These are phyloP conservation scores for Hyperopisus bebe DNA, from an alignment of 2,113 vertebrate species.

Conservation along the genomic window DNA sequence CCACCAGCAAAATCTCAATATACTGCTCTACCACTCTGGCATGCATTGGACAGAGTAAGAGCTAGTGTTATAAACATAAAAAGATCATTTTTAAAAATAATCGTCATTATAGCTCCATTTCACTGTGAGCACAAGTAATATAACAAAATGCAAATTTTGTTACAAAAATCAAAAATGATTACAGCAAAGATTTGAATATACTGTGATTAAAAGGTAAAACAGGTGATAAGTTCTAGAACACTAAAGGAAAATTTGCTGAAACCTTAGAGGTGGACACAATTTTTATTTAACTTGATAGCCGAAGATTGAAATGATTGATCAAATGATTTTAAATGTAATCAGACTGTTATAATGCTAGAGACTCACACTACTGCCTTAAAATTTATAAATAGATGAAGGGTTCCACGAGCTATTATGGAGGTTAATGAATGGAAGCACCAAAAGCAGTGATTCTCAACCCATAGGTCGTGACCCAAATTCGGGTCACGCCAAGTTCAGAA, in stretches of 20 bases:
- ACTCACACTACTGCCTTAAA: too few relatives aligned
- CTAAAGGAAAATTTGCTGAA: background rate
- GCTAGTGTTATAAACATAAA: background rate
- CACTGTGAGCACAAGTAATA: background rate
- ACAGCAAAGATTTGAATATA: background rate
- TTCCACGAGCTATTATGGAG: background rate
- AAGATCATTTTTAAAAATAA: background rate
- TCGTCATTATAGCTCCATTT: background rate
- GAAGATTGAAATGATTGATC: background rate
- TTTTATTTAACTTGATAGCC: background rate
- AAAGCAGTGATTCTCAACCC: background rate
- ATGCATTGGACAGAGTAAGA: background rate
- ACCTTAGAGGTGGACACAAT: background rate
- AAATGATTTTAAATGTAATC: background rate
- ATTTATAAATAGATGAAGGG: too few relatives aligned
- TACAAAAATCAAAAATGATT: background rate
- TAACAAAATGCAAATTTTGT: background rate
- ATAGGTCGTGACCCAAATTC: too few relatives aligned
- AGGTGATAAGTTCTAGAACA: background rate
- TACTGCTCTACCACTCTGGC: background rate
- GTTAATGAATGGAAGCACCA: background rate
- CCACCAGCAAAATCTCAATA: background rate
- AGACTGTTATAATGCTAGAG: background rate
- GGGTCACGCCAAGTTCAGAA: too few relatives aligned
- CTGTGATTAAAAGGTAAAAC: background rate